Conservation (phyloP, 2,888 invertebrate species). For the Microplitis deprimator region DNA sequence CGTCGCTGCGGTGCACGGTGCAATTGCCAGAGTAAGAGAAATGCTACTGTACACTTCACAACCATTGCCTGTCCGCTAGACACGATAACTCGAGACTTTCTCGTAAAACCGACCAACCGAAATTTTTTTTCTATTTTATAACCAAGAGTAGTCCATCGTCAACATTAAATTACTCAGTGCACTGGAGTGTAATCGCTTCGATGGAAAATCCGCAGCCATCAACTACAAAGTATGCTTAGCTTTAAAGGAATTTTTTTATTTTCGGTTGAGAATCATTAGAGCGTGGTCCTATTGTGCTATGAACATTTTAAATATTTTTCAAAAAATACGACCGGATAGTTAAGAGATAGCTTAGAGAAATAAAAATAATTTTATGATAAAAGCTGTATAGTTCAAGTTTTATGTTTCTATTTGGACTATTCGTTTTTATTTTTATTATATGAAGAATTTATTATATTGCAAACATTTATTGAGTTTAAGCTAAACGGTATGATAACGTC, state of each 20-base stretch:
- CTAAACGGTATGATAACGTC: too few species aligned
- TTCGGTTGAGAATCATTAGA: background rate
- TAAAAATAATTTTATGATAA: too few species aligned
- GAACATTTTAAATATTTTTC: background rate
- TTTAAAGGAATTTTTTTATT: background rate
- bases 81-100: background rate
- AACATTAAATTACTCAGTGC: slow-evolving; percentile 10
- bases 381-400: too few species aligned
- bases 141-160: background rate
- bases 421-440: too few species aligned
- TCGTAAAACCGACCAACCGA: background rate
- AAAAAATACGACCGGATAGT: background rate
- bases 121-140: slow-evolving; percentile 1
- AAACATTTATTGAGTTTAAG: too few species aligned
- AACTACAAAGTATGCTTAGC: background rate
- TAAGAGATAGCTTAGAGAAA: background rate
- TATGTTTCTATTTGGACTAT: too few species aligned
- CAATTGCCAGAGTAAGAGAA: slow-evolving; percentile 35
- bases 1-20: slow-evolving; percentile 24
- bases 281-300: background rate
- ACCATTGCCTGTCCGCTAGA: background rate
- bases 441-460: too few species aligned
- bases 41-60: background rate
- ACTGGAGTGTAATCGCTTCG: background rate
- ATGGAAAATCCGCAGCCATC: background rate